phyloP scores from a whole-genome alignment of 2,888 invertebrate species.

The Stramonita haemastoma region DNA sequence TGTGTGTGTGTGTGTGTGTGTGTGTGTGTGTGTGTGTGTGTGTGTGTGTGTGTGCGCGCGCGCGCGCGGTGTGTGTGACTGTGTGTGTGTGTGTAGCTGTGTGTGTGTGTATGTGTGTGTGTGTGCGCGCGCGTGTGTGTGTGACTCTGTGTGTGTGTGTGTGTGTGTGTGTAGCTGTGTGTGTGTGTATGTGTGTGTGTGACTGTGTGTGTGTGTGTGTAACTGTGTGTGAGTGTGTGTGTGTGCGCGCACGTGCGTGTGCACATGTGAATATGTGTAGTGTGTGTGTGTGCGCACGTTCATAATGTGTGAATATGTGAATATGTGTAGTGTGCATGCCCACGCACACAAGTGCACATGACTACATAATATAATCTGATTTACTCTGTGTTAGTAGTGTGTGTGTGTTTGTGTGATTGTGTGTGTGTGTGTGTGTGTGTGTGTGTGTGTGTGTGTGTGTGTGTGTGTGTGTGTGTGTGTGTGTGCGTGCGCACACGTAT shows the following conservation, averaged over 20 bases:
- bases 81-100: neutral
- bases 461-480: slow-evolving; percentile 31
- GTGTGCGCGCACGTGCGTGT: no score
- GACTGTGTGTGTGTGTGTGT: neutral
- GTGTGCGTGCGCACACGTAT: neutral
- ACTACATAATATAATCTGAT: neutral
- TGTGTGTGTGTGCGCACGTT: no score
- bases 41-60: neutral
- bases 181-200: neutral
- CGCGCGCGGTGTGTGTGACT: no score
- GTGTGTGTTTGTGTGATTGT: no score
- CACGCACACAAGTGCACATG: neutral
- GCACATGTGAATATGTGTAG: no score
- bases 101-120: neutral
- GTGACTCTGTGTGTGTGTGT: neutral
- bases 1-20: neutral
- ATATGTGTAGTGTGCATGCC: neutral
- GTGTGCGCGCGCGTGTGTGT: neutral
- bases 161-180: neutral
- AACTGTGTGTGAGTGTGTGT: neutral
- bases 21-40: neutral
- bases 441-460: slow-evolving; percentile 20
- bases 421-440: slow-evolving; percentile 4
- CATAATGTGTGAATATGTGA: no score
- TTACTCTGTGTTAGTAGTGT: neutral